Evolutionary conservation across 2,113 vertebrate species (phyloP).

Genomic region (Emydocephalus ijimae): DNA sequence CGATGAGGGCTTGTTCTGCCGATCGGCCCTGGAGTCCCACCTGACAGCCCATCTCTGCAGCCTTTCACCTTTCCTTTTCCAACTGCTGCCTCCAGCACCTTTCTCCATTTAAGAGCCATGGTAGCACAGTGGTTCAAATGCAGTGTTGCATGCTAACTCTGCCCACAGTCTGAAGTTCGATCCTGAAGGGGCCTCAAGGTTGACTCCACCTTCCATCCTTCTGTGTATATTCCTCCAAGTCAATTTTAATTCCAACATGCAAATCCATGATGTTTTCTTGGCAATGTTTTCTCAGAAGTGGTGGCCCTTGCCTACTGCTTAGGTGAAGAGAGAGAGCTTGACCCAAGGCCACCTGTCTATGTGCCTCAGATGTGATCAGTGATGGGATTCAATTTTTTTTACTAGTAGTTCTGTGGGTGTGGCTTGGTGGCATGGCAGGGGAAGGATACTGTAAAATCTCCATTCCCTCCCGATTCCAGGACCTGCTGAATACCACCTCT

Average conservation of each 20-base stretch:
- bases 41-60: neutral
- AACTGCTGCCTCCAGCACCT: accelerated
- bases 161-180: neutral
- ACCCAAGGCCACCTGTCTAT: neutral
- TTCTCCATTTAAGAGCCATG: neutral
- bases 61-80: neutral
- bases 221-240: no score
- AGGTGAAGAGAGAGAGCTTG: neutral
- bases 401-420: no score
- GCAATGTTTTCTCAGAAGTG: neutral
- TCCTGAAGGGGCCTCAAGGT: neutral
- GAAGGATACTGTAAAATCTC: no score
- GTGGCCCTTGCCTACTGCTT: neutral
- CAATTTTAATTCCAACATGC: neutral
- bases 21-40: neutral
- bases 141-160: neutral
- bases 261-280: neutral
- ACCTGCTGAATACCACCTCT: no score
- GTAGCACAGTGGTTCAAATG: neutral
- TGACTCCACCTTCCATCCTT: neutral
- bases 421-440: no score
- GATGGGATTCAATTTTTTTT: no score
- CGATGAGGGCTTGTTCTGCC: neutral
- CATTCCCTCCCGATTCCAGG: no score
- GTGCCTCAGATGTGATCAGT: neutral